Conservation (phyloP, 2,888 invertebrate genomes). For the Sipha maydis region DNA sequence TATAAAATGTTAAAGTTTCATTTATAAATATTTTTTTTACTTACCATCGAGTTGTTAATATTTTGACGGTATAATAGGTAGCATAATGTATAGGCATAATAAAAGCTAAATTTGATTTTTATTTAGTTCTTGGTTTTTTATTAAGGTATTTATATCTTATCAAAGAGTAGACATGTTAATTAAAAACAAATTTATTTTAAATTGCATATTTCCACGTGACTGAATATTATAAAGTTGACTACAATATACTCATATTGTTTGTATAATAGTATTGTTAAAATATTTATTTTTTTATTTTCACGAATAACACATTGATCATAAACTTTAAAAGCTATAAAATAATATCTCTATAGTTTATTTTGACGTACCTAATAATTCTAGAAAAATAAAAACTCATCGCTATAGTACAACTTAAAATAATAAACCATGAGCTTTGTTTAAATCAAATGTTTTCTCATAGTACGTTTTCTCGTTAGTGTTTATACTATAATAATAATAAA, state of each 20-base stretch:
- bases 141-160: neutral
- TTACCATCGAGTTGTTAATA: neutral
- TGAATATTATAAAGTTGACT: neutral
- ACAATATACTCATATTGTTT: neutral
- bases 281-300: neutral
- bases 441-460: conserved; percentile 11
- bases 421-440: neutral
- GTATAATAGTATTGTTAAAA: neutral
- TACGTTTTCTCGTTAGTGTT: neutral
- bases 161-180: neutral
- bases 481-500: conserved; percentile 31
- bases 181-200: neutral
- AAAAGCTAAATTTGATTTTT: neutral
- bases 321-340: neutral
- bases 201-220: neutral
- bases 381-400: neutral
- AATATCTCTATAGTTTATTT: neutral
- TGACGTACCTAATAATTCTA: neutral
- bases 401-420: neutral
- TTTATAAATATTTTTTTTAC: neutral
- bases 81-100: neutral
- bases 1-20: neutral
- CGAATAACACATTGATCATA: neutral
- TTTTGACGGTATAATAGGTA: neutral
- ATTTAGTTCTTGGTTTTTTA: neutral